These are phyloP conservation scores for Metacarcinus magister DNA, from an alignment of 2,888 invertebrate genomes.

Conservation along the genomic window DNA sequence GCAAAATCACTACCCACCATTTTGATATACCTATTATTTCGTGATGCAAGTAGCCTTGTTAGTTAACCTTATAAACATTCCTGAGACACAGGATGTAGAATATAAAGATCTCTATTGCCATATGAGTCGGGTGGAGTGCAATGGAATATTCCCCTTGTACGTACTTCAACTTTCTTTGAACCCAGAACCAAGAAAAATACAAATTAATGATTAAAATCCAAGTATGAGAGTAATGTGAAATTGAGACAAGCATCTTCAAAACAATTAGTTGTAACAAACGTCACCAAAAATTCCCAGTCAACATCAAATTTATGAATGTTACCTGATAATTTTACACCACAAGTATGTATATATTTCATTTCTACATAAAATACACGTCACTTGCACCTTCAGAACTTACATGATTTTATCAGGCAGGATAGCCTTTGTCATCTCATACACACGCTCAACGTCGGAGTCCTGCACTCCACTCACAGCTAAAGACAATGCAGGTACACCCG, in stretches of 20 bases:
- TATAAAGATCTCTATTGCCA: too few species aligned
- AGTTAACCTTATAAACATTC: too few species aligned
- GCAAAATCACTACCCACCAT: too few species aligned
- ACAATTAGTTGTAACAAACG: neutral
- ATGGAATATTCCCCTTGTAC: too few species aligned
- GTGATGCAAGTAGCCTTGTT: too few species aligned
- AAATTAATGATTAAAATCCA: too few species aligned
- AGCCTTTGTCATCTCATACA: constrained; percentile 47
- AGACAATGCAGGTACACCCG: neutral
- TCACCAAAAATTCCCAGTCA: neutral
- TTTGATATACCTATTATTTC: too few species aligned
- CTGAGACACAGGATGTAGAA: too few species aligned
- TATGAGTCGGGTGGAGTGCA: too few species aligned
- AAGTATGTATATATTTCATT: neutral
- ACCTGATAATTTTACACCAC: neutral
- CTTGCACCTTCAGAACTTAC: constrained; percentile 33
- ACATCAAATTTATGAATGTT: neutral
- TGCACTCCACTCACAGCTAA: constrained; percentile 48
- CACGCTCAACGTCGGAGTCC: neutral
- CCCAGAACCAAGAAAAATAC: too few species aligned
- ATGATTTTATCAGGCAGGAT: neutral
- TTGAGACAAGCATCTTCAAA: neutral
- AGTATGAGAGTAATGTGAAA: neutral
- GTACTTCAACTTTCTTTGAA: too few species aligned
- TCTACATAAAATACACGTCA: neutral